A percentile compares a stretch with the other conserved stretches of the same genome.
Conservation (phyloP, 2,113 vertebrate species). For the Phaethon lepturus region DNA sequence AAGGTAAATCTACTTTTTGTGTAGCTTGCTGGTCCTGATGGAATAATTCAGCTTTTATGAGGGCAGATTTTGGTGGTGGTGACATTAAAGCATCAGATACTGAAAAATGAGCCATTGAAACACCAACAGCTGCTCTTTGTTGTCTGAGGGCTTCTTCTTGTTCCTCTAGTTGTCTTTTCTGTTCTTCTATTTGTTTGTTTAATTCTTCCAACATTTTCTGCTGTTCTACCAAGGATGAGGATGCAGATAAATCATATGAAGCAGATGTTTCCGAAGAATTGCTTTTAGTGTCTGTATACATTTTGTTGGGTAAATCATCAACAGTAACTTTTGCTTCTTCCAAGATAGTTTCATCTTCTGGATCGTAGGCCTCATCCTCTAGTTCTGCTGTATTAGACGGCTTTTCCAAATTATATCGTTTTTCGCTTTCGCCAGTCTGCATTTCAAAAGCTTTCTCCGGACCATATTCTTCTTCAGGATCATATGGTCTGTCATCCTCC, state of each 20-base stretch:
- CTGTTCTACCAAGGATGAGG: constrained; percentile 88
- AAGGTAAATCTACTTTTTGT: constrained; percentile 73
- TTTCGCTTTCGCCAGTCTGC: constrained; percentile 54
- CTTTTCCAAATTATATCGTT: constrained; percentile 42
- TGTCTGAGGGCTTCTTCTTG: constrained; percentile 93
- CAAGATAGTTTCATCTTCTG: constrained; percentile 93
- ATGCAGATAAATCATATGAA: not conserved
- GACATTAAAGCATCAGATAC: constrained; percentile 93
- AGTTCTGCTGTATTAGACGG: constrained; percentile 43
- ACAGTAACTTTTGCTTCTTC: constrained; percentile 86
- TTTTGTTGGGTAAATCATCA: constrained; percentile 76
- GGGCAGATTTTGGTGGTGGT: constrained; percentile 82
- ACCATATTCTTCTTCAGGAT: constrained; percentile 94
- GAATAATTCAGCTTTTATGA: constrained; percentile 80
- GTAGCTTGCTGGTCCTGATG: constrained; percentile 80
- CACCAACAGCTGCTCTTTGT: constrained; percentile 92
- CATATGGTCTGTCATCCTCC: constrained; percentile 91
- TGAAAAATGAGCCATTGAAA: constrained; percentile 96
- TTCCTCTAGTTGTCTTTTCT: constrained; percentile 91
- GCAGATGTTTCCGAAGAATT: constrained; percentile 12
- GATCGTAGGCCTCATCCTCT: constrained; percentile 93
- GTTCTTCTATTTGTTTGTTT: constrained; percentile 96
- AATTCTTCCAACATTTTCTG: constrained; percentile 94
- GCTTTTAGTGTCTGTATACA: constrained; percentile 61
- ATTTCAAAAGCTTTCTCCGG: constrained; percentile 78